Evolutionary conservation across 2,113 vertebrate species (phyloP), one percentile per base, ranked within the genome.

Genomic region (Gobio gobio): DNA sequence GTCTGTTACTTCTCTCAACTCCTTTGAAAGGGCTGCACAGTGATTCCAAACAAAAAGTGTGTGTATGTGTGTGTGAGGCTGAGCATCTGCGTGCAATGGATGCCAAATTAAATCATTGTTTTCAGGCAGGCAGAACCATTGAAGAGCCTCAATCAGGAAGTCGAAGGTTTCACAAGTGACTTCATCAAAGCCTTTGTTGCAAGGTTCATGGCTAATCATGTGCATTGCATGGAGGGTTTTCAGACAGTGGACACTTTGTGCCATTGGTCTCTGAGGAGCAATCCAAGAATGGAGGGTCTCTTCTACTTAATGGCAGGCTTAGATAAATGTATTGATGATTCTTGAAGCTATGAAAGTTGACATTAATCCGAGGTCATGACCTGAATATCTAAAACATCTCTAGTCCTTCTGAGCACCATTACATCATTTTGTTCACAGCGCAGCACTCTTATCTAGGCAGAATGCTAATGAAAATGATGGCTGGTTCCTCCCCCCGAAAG

Each of bases 141-240:
- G 64, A 88, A 88, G 80, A 90, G 89, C 88, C 88, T 43, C 91
- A 92, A 91, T 93, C 90, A 91, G 88, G 86, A 72, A 18, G 59
- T 36, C 83, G 5, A 49, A 86, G 88, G 77, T 74, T 83, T 91
- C 84, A 76, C 84, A 85, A 86, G 86, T 87, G 77, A 74, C 51
- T 82, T 87, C 85, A 85, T 91, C 90, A 88, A 90, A 87, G 82
- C 54, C 88, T 94, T 93, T 93, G 92, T 92, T 87, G 91, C 85
- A 2, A 64, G 80, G 89, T 90, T 91, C 91, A 92, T 87, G 92
- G 87, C 88, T 92, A 91, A 93, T 93, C 91, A 93, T 89, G 88
- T 90, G 89, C 58, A 89, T 85, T 90, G 89, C 66, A 86, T 64
- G 59, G 59, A 47, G 59, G 78, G 78, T 10, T 64, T 59, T 63